Base-by-base conservation (phyloP, 2,888 invertebrate genomes). In the Melanargia galathea region DNA sequence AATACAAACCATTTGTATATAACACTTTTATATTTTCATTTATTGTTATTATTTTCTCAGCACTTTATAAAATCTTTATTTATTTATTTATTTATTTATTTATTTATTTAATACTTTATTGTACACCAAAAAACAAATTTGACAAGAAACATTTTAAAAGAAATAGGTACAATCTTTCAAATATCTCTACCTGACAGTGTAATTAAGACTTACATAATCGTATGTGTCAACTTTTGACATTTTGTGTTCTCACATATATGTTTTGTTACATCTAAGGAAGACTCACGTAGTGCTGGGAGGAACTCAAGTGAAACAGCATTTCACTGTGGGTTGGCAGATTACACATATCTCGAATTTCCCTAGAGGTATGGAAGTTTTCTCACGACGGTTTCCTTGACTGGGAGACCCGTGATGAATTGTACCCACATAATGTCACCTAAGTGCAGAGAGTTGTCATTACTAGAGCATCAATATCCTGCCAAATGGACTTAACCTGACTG, bases 321-420 rank as follows among this genome's bases (percentile, higher is more conserved):
- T 40, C 40, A 26, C 38, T 55, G n/a, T 11, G 22, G 52, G 35
- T 54, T 54, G 35, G 20, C 35, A 54, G 20, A 22, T 54, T 33
- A 55, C 38, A 55, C 55, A 55, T 55, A 43, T 55, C 24, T 43
- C 26, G 26, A 43, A 55, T 43, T 55, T 55, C 55, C 43, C 43
- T 43, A 24, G 40, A 55, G 55, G 43, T 55, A 40, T 40, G 35
- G 16, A 40, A 43, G 55, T 55, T 55, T 24, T 16, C 55, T 55
- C n/a, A 18, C 16, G 55, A 40, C 26, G 38, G 40, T 26, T 55
- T 55, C 24, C 43, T 55, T 43, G 24, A 26, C 38, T 35, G 52
- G 20, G 13, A 33, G 35, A 52, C 43, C 26, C 26, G 16, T 43
- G 24, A 40, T 55, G 43, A 16, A 40, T 43, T 40, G 40, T 43